Evolutionary conservation across 2,888 invertebrate species (phyloP), one percentile per base, ranked within the genome.

Genomic region (Leptothorax acervorum): DNA sequence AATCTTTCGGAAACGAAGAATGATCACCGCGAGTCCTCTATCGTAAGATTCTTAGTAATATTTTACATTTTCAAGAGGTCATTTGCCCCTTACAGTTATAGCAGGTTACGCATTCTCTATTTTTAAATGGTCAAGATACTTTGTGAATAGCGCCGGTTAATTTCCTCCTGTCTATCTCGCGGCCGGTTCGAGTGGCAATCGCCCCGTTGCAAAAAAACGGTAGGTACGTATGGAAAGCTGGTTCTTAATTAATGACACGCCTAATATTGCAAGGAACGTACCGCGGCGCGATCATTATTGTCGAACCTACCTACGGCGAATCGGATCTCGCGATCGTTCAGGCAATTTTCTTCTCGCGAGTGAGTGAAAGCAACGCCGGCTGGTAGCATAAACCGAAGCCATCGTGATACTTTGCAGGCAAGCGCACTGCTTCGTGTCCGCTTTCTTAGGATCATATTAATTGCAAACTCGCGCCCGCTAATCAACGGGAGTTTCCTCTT

Each of bases 381-480:
- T 18, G 23, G 48, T 35, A 53, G 23, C 35, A 18, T 2, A 18
- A 53, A 15, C 9, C 39, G 15, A 45, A 31, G 42, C 35, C 31
- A 31, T 31, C 45, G 73, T 60, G 60, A 81, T 81, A 81, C 60
- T 62, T 81, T 35, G 60, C 79, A 62, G 60, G 12, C 35, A 55
- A 18, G 45, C 74, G 60, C 73, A n/a, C 55, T 11, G 48, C 75
- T n/a, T 28, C 31, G 57, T 60, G 48, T 81, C 79, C 74, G 73
- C 60, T 81, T 81, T 81, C 79, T 62, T 73, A 35, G 48, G 75
- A 60, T 81, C 79, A 11, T 81, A 81, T 81, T 81, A 81, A 81
- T 81, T 81, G 74, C 79, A 74, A 73, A 81, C 74, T 81, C 48
- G 79, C 79, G 74, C 35, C 48, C 48, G 73, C 79, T 81, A 81